These are phyloP conservation scores for Chrysotoxum bicinctum DNA, from an alignment of 2,888 invertebrate genomes.

Conservation along the genomic window DNA sequence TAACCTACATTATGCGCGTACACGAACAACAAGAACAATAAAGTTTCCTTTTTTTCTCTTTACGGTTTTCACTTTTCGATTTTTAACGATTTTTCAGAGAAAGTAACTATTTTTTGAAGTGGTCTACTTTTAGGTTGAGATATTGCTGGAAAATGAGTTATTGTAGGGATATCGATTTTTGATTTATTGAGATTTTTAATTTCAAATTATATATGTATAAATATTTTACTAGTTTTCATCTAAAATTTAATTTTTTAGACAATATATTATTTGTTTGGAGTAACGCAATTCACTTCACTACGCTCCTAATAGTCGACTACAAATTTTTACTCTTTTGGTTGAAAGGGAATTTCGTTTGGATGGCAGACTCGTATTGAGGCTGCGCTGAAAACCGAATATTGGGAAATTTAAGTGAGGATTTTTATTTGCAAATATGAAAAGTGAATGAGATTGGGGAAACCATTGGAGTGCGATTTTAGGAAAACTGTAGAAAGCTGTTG, in stretches of 20 bases:
- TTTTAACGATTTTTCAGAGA: constrained; percentile 39
- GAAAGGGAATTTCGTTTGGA: constrained; percentile 31
- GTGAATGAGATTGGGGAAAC: constrained; percentile 9
- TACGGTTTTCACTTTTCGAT: constrained; percentile 34
- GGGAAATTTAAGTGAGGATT: constrained; percentile 21
- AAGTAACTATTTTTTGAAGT: background rate
- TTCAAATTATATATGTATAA: background rate
- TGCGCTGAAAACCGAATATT: constrained; percentile 44
- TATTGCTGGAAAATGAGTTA: background rate
- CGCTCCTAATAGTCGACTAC: constrained; percentile 69
- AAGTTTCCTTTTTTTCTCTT: constrained; percentile 40
- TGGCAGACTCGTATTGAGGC: constrained; percentile 31
- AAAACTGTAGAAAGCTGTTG: background rate
- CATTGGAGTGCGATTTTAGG: background rate
- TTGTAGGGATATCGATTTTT: background rate
- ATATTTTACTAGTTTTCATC: background rate
- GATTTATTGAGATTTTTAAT: background rate
- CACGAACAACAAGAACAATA: constrained; percentile 20
- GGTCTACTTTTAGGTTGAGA: constrained; percentile 3
- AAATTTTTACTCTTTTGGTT: constrained; percentile 23
- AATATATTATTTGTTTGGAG: constrained; percentile 25
- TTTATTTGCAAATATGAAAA: constrained; percentile 2
- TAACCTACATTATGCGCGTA: constrained; percentile 65
- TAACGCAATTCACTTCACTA: constrained; percentile 59
- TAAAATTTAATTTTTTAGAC: background rate